Base-by-base conservation (phyloP, 2,888 invertebrate genomes). In the Lithosia quadra region DNA sequence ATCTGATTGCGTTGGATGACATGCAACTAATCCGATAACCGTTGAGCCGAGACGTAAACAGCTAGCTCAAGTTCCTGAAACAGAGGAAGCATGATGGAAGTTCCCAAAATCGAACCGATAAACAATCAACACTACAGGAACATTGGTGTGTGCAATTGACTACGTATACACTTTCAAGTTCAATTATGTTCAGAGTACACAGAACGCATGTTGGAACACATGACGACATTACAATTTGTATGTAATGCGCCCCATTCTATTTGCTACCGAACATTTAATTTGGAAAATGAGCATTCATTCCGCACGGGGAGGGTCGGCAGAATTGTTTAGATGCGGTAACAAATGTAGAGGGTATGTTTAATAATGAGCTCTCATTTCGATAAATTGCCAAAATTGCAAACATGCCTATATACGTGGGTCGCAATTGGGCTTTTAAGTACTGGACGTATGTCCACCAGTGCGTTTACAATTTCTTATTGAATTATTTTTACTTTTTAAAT, bases 181-280 rank as follows among this genome's bases (percentile, higher is more conserved):
- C 57, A 68, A 63, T 61, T 56, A 65, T 53, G 21, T 56, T 58
- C 53, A 58, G 18, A 39, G 58, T 49, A 62, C 28, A 55, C 60
- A 65, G 56, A 71, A 67, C 59, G 56, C 36, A 71, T 68, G 74
- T 71, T 68, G 59, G 77, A 78, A 71, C 72, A 76, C 72, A 82
- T 63, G 60, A 57, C 61, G 64, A 69, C 70, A 78, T 77, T 70
- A 80, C 77, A 79, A 73, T 77, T 75, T 73, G 68, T 78, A 76
- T 77, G 75, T 75, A 73, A 75, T 74, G 58, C 34, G n/a, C 66
- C 65, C 62, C 73, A 72, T 74, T 70, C 68, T 77, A 75, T 79
- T 77, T 73, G 63, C 65, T 70, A 69, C 73, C 64, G 68, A 74
- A 79, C 78, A 73, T 78, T 80, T 82, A 80, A 80, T 82, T 76